These are phyloP conservation scores for Callyntrura sp. DNA, from an alignment of 2,888 invertebrate species.

Conservation along the genomic window DNA sequence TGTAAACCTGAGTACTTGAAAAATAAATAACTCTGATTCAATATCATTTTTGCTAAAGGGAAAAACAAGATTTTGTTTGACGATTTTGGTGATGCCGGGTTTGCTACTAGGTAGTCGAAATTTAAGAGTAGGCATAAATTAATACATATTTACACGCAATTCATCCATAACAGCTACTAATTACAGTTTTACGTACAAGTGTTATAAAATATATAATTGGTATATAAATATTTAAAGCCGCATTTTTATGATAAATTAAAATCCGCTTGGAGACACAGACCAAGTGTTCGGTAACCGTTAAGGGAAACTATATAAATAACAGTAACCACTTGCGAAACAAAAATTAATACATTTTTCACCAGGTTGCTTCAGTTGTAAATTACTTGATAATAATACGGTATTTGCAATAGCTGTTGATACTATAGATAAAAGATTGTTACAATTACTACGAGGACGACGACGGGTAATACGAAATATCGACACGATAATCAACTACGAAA, in stretches of 20 bases:
- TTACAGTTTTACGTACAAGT: conserved; percentile 71
- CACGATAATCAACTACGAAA: conserved; percentile 21
- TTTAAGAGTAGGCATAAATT: not conserved
- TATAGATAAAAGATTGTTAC: not conserved
- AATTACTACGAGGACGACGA: conserved; percentile 5
- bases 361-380: conserved; percentile 49
- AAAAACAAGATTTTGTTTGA: not conserved
- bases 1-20: conserved; percentile 68
- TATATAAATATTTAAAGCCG: conserved; percentile 49
- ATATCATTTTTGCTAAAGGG: not conserved
- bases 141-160: conserved; percentile 38
- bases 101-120: too few relatives aligned
- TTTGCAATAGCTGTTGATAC: not conserved
- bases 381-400: conserved; percentile 2
- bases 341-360: conserved; percentile 53
- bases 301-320: conserved; percentile 34
- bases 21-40: conserved; percentile 62
- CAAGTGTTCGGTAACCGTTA: conserved; percentile 56
- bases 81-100: not conserved
- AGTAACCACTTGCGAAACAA: not conserved
- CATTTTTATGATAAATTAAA: conserved; percentile 3
- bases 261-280: not conserved
- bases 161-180: conserved; percentile 52
- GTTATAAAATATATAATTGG: conserved; percentile 23
- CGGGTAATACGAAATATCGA: conserved; percentile 27